Evolutionary conservation across 2,797 vertebrate genomes (phyloP).

Genomic region (Eleutherodactylus coqui): DNA sequence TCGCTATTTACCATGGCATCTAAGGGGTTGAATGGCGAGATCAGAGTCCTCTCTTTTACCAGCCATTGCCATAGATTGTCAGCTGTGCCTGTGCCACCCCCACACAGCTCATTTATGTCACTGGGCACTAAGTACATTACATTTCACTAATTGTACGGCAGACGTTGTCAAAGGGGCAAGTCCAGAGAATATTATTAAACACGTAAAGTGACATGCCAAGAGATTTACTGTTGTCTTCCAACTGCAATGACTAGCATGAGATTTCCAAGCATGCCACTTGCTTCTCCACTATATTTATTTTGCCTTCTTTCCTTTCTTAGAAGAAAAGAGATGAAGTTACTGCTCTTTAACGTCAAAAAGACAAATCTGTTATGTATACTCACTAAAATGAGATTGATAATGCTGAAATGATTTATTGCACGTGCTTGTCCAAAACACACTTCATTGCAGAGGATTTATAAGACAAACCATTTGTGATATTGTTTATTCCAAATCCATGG

Average conservation of each 20-base stretch:
- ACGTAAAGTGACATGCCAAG: not conserved
- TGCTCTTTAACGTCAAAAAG: constrained; percentile 46
- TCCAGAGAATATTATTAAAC: not conserved
- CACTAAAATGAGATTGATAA: constrained; percentile 47
- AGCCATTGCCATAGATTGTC: no score
- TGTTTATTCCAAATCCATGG: constrained; percentile 56
- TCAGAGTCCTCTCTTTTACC: no score
- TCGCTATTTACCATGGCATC: no score
- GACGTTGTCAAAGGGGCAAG: not conserved
- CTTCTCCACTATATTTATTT: constrained; percentile 35
- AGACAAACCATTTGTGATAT: constrained; percentile 12
- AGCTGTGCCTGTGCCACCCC: no score
- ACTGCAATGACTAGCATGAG: not conserved
- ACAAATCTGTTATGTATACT: constrained; percentile 62
- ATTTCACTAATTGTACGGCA: not conserved
- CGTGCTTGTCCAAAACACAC: constrained; percentile 59
- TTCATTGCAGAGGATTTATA: constrained; percentile 59
- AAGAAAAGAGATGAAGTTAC: constrained; percentile 60
- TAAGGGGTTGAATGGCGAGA: no score
- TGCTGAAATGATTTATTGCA: constrained; percentile 51
- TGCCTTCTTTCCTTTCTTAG: constrained; percentile 37
- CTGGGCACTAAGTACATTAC: not conserved
- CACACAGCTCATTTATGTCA: no score
- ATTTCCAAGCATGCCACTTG: constrained; percentile 6
- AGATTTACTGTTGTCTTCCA: not conserved